Percentiles rank a stretch among this genome's conserved stretches.
These are phyloP conservation scores for Pavo muticus DNA, from an alignment of 2,113 vertebrate genomes.

Conservation along the genomic window DNA sequence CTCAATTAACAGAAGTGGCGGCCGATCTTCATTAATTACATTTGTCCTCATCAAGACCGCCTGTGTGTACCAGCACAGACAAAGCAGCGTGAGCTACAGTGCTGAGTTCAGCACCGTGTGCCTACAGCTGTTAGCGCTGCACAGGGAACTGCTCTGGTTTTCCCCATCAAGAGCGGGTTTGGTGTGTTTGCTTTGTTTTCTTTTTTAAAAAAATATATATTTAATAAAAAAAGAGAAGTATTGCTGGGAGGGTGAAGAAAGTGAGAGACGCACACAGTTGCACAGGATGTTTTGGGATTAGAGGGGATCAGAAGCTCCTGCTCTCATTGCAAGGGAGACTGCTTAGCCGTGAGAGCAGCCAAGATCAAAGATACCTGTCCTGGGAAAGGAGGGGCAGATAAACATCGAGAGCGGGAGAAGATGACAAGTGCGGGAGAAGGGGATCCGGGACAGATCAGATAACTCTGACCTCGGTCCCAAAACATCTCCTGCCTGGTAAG, in stretches of 20 bases:
- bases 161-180: not conserved
- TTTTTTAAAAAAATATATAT: not conserved
- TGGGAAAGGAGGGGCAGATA: conserved; percentile 57
- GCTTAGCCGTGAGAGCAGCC: not conserved
- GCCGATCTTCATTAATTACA: not conserved
- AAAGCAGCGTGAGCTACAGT: not conserved
- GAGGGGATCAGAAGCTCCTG: conserved; percentile 31
- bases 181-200: not conserved
- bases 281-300: conserved; percentile 55
- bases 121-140: no score
- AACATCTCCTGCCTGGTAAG: conserved; percentile 29
- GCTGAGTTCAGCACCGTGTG: not conserved
- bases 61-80: not conserved
- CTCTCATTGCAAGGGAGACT: not conserved
- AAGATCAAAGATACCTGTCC: conserved; percentile 60
- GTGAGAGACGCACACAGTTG: not conserved
- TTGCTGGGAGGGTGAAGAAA: not conserved
- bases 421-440: not conserved
- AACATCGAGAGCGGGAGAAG: not conserved
- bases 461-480: conserved; percentile 23
- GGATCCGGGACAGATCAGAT: conserved; percentile 7
- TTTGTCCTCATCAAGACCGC: not conserved
- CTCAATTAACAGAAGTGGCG: not conserved
- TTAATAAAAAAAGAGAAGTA: not conserved
- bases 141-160: not conserved